Evolutionary conservation across 1,140 invertebrate species (phyloP).

Genomic region (Drosophila fuyamai): DNA sequence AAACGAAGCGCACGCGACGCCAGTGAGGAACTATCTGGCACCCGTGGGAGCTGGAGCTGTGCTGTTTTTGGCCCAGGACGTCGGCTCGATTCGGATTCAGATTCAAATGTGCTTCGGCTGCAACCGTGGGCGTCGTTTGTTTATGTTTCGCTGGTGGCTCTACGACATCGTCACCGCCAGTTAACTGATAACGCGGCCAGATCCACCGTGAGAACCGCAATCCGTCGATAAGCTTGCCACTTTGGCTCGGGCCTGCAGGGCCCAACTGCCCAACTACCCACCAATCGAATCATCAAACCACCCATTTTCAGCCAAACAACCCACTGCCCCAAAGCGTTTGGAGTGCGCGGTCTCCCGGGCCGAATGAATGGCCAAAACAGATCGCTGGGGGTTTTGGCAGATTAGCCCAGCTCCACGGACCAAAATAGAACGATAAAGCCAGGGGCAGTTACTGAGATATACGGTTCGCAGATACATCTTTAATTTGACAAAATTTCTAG

Average conservation of each 20-base stretch:
- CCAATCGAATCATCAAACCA: not conserved
- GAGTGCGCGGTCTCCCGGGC: constrained; percentile 15
- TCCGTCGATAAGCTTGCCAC: constrained; percentile 66
- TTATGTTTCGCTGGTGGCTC: constrained; percentile 64
- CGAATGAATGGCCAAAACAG: constrained; percentile 20
- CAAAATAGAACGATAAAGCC: constrained; percentile 43
- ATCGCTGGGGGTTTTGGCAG: constrained; percentile 48
- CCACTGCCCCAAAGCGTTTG: not conserved
- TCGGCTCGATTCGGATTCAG: constrained; percentile 12
- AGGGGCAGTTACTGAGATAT: not conserved
- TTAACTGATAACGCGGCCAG: constrained; percentile 47
- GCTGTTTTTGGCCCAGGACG: constrained; percentile 57
- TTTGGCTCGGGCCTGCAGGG: constrained; percentile 4
- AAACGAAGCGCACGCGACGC: constrained; percentile 55
- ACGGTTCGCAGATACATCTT: constrained; percentile 6
- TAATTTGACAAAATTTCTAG: not conserved
- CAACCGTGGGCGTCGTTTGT: constrained; percentile 70
- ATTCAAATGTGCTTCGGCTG: not conserved
- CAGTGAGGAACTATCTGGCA: constrained; percentile 53
- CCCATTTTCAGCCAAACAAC: not conserved
- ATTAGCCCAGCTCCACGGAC: constrained; percentile 30
- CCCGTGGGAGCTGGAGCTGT: constrained; percentile 13
- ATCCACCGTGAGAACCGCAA: constrained; percentile 76
- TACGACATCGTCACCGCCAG: constrained; percentile 28
- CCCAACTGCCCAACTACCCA: not conserved